Evolutionary conservation across 1,140 invertebrate genomes (phyloP).

Genomic region (Frieseomelitta varia): DNA sequence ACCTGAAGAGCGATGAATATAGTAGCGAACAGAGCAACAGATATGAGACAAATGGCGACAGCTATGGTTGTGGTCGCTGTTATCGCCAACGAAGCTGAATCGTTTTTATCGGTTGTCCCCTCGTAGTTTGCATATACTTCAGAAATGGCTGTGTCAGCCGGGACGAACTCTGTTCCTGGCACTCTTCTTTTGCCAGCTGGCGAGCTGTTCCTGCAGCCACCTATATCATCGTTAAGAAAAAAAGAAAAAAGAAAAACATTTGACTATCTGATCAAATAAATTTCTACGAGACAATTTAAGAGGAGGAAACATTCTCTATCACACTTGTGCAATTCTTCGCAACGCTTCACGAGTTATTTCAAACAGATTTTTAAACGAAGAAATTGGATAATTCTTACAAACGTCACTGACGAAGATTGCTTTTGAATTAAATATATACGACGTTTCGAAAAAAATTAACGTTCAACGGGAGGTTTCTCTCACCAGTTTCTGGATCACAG

Average conservation of each 20-base stretch:
- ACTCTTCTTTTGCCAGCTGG: constrained; percentile 89
- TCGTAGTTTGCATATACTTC: constrained; percentile 74
- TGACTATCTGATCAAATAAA: neutral
- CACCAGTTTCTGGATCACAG: constrained; percentile 87
- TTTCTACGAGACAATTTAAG: neutral
- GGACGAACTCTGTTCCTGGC: constrained; percentile 83
- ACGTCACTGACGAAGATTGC: too few species aligned
- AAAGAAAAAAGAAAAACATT: too few species aligned
- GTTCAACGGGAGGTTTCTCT: constrained; percentile 33
- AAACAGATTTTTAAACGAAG: too few species aligned
- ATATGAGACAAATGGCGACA: constrained; percentile 85
- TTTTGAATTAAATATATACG: too few species aligned
- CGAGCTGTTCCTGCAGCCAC: constrained; percentile 87
- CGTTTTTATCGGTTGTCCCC: constrained; percentile 75
- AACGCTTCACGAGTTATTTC: too few species aligned
- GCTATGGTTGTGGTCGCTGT: constrained; percentile 86
- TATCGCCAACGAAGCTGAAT: constrained; percentile 79
- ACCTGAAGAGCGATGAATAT: constrained; percentile 88
- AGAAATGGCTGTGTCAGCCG: constrained; percentile 72
- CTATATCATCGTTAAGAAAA: constrained; percentile 71
- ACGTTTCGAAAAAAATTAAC: too few species aligned
- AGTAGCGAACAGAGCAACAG: constrained; percentile 85
- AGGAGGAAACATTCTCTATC: too few species aligned
- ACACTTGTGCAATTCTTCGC: too few species aligned
- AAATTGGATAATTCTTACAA: too few species aligned